Conservation (phyloP, 2,113 vertebrate species). For the Zosterops japonicus region DNA sequence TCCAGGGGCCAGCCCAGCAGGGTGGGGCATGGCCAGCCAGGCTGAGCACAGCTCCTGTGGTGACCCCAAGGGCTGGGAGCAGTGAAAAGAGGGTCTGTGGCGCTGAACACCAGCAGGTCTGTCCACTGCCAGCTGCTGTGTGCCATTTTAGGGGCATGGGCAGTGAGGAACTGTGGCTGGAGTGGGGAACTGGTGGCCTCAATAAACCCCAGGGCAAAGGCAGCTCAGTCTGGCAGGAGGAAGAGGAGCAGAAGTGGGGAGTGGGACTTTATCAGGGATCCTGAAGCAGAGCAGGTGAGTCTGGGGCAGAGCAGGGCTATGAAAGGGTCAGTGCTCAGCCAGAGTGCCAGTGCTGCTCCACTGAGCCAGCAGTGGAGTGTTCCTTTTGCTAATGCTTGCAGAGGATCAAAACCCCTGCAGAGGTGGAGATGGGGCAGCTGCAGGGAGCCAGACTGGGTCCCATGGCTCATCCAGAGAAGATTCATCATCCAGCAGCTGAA, state of each 20-base stretch:
- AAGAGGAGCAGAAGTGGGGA: not conserved
- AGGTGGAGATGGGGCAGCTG: not conserved
- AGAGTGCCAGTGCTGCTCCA: not conserved
- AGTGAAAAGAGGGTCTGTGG: not conserved
- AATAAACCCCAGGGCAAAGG: not conserved
- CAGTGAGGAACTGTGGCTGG: not conserved
- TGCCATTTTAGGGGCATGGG: rapidly evolving
- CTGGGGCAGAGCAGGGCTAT: not conserved
- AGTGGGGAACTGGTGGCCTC: not conserved
- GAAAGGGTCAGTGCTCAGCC: not conserved
- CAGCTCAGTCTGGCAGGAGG: not conserved
- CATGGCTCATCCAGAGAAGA: not conserved
- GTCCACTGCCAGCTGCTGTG: not conserved
- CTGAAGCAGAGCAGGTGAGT: not conserved
- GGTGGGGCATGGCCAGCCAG: not conserved
- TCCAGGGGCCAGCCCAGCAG: not conserved
- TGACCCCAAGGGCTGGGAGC: not conserved
- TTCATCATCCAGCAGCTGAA: not conserved
- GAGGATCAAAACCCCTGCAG: not conserved
- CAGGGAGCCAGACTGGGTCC: not conserved
- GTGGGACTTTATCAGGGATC: not conserved
- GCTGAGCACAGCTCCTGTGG: not conserved
- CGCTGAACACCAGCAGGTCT: not conserved
- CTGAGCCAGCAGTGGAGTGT: not conserved
- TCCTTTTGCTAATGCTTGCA: not conserved